These are phyloP conservation scores for Penaeus vannamei DNA, from an alignment of 1,140 invertebrate species.

Conservation along the genomic window DNA sequence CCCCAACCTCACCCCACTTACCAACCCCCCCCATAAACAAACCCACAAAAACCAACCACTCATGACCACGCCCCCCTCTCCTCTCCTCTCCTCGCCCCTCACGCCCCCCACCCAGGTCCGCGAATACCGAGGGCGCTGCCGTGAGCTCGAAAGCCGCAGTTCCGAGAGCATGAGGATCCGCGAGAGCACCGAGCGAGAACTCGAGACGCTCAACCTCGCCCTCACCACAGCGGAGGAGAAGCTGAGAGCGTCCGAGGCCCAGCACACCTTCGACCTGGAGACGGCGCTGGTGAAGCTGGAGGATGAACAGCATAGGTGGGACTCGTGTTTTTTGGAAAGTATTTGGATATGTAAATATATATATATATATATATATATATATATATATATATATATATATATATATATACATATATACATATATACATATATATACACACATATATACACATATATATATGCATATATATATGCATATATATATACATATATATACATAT, in stretches of 20 bases:
- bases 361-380: not conserved
- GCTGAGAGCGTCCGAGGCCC: slow-evolving; percentile 61
- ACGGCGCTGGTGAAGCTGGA: slow-evolving; percentile 64
- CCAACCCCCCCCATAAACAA: too few species aligned
- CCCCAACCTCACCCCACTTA: too few species aligned
- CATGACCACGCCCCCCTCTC: not conserved
- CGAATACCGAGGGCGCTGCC: slow-evolving; percentile 60
- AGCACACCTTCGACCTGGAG: slow-evolving; percentile 66
- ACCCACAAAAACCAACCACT: not conserved
- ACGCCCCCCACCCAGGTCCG: slow-evolving; percentile 45
- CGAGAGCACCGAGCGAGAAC: slow-evolving; percentile 52
- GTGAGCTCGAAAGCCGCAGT: slow-evolving; percentile 55
- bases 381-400: too few species aligned
- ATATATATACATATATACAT: too few species aligned
- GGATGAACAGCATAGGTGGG: slow-evolving; percentile 61
- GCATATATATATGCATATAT: too few species aligned
- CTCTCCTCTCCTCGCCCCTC: not conserved
- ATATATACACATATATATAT: too few species aligned
- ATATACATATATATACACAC: too few species aligned
- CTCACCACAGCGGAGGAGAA: slow-evolving; percentile 63
- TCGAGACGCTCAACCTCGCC: slow-evolving; percentile 58
- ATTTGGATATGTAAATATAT: not conserved
- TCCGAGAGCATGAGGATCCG: slow-evolving; percentile 34
- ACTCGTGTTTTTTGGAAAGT: not conserved
- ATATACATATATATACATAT: too few species aligned